Conservation (phyloP, 30 jellyfish, hydroid and myxozoan species). For the Cassiopea andromeda region DNA sequence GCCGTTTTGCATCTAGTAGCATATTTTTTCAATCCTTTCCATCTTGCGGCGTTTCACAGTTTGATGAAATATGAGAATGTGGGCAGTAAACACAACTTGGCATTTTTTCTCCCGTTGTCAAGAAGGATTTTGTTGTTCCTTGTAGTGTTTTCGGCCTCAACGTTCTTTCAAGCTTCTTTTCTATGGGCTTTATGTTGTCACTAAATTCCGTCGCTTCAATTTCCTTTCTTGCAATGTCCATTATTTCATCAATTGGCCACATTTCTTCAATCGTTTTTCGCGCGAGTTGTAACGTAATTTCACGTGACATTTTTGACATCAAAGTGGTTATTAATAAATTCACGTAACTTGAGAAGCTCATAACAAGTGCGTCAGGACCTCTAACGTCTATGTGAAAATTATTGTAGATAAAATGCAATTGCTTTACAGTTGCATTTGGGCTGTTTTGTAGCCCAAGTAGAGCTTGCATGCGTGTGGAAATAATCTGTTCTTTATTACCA, state of each 20-base stretch:
- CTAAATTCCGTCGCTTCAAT: neutral
- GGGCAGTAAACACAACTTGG: neutral
- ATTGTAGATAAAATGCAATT: neutral
- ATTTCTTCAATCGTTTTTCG: neutral
- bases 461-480: neutral
- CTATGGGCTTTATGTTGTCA: neutral
- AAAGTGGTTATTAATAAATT: neutral
- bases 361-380: neutral
- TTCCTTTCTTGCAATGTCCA: neutral
- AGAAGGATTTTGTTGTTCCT: neutral
- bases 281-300: constrained; percentile 3
- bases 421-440: neutral
- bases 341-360: neutral
- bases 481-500: neutral
- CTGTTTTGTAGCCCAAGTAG: neutral
- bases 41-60: neutral
- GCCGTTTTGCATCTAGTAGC: neutral
- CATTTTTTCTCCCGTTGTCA: neutral
- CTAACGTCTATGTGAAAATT: neutral
- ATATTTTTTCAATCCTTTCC: neutral
- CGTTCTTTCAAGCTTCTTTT: neutral
- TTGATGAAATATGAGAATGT: neutral
- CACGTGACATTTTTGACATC: constrained; percentile 3
- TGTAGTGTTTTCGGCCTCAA: neutral
- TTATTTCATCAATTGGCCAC: neutral